A percentile compares a stretch with the other conserved stretches of the same genome.
Conservation (phyloP, 2,113 vertebrate species). For the Agapornis roseicollis region DNA sequence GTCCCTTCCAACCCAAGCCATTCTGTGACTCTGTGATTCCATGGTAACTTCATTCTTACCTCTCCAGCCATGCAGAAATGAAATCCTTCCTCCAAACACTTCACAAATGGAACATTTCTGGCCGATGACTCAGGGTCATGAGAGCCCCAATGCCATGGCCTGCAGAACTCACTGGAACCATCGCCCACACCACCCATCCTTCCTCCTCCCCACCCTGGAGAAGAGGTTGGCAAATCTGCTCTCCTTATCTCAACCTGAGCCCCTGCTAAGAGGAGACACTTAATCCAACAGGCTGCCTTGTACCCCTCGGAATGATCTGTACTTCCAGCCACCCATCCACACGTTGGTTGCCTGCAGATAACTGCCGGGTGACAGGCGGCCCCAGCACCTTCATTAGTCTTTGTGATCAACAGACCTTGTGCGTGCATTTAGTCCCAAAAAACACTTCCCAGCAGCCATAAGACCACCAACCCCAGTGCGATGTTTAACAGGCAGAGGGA, state of each 20-base stretch:
- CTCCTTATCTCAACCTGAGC: background rate
- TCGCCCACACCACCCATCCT: accelerated
- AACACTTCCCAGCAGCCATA: background rate
- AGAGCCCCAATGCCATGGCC: accelerated
- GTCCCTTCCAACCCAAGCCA: background rate
- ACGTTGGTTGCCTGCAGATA: background rate
- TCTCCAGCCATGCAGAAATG: background rate
- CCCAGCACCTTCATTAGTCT: accelerated
- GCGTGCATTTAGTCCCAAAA: background rate
- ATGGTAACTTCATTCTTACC: background rate
- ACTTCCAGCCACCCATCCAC: background rate
- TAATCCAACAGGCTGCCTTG: background rate
- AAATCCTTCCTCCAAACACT: background rate
- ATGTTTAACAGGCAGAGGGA: background rate
- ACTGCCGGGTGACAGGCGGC: accelerated
- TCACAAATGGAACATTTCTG: accelerated
- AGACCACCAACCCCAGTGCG: accelerated
- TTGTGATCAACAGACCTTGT: background rate
- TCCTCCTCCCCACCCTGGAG: background rate
- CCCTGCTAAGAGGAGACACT: background rate
- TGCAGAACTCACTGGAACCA: background rate
- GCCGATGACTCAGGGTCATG: too few relatives aligned
- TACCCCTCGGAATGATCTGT: accelerated
- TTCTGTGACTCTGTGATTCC: background rate
- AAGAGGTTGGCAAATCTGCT: background rate